Conservation (phyloP, 2,888 invertebrate genomes). For the Drosophila cyrtoloma region DNA sequence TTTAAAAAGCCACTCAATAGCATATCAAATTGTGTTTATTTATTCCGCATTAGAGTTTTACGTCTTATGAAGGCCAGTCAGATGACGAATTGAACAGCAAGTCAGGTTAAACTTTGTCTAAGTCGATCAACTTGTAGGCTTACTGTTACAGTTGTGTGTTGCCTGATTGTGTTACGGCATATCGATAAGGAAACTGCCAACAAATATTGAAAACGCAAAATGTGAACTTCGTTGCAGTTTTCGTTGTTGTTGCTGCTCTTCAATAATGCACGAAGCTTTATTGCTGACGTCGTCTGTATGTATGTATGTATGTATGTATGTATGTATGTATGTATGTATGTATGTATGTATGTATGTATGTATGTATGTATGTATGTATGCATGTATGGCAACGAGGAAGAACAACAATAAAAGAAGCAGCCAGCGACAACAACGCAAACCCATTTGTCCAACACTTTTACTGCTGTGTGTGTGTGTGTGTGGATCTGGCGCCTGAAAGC, state of each 20-base stretch:
- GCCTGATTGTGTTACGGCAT: background rate
- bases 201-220: conserved; percentile 69
- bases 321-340: background rate
- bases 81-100: background rate
- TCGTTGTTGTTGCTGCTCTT: conserved; percentile 52
- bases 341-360: background rate
- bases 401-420: conserved; percentile 25
- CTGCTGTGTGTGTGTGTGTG: background rate
- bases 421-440: background rate
- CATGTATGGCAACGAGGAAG: conserved; percentile 27
- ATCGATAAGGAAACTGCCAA: conserved; percentile 30
- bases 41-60: background rate
- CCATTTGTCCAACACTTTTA: conserved; percentile 9
- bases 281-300: conserved; percentile 30
- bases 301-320: background rate
- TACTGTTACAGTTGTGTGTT: background rate
- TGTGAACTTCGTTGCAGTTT: conserved; percentile 64
- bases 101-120: background rate
- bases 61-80: background rate
- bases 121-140: background rate
- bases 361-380: conserved; percentile 19
- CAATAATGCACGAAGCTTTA: conserved; percentile 69
- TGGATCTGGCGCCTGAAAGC: conserved; percentile 31
- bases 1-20: background rate
- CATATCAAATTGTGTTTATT: background rate